Evolutionary conservation across 1,140 invertebrate species (phyloP).

Genomic region (Heliconius congener): DNA sequence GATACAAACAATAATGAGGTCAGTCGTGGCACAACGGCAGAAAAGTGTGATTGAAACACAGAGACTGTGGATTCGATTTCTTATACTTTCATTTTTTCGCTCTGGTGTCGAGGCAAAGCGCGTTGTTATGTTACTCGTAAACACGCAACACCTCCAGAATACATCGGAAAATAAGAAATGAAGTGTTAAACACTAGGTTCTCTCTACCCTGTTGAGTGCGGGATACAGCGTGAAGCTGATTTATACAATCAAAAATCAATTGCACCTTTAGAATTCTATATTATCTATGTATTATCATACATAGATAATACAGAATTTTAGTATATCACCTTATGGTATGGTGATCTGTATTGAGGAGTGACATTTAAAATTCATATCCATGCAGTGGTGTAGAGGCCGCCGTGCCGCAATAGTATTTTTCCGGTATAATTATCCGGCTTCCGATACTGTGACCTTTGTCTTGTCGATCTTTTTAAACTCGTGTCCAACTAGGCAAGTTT

Average conservation of each 20-base stretch:
- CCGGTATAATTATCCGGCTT: conserved; percentile 3
- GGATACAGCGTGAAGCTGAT: no score
- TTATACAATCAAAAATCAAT: not conserved
- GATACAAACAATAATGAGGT: no score
- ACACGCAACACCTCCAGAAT: no score
- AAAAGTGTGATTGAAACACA: no score
- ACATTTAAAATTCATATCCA: conserved; percentile 3
- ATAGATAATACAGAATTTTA: not conserved
- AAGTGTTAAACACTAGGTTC: no score
- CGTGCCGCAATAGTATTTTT: not conserved
- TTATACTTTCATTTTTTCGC: no score
- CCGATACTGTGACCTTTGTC: not conserved
- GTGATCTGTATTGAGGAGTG: not conserved
- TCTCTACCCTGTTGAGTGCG: no score
- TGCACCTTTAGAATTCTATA: not conserved
- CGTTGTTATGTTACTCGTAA: no score
- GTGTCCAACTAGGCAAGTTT: not conserved
- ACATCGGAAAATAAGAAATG: no score
- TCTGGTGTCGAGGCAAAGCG: no score
- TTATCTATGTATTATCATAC: not conserved
- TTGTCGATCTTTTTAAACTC: not conserved
- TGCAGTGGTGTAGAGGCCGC: conserved; percentile 3
- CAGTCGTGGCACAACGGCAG: no score
- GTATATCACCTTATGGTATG: not conserved
- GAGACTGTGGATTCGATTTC: no score